phyloP scores from a whole-genome alignment of 2,888 invertebrate genomes.

The Melinaea marsaeus region DNA sequence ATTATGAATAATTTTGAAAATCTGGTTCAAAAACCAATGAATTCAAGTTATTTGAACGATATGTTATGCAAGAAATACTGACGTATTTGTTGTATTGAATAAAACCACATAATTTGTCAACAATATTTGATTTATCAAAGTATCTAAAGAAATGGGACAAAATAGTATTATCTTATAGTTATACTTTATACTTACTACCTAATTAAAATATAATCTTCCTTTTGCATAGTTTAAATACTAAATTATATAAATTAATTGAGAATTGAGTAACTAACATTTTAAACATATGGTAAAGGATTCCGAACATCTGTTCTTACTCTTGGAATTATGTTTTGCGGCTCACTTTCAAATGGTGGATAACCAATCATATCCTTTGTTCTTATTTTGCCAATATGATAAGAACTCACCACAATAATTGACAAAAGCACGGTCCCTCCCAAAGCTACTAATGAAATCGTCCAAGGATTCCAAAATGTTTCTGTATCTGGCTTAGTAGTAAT shows the following conservation, averaged over 20 bases:
- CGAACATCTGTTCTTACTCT: conserved; percentile 21
- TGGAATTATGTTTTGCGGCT: conserved; percentile 35
- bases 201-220: too few species aligned
- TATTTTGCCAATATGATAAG: conserved; percentile 40
- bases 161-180: too few species aligned
- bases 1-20: too few species aligned
- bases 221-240: too few species aligned
- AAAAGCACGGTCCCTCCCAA: conserved; percentile 33
- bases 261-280: neutral
- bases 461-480: conserved; percentile 35
- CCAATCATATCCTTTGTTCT: conserved; percentile 18
- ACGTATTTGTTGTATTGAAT: too few species aligned
- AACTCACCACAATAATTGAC: conserved; percentile 32
- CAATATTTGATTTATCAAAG: too few species aligned
- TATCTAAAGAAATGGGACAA: too few species aligned
- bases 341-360: conserved; percentile 28
- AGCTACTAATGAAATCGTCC: conserved; percentile 38
- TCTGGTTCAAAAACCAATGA: too few species aligned
- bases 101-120: too few species aligned
- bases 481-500: conserved; percentile 45
- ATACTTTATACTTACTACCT: too few species aligned
- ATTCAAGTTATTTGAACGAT: too few species aligned
- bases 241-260: neutral
- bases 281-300: conserved; percentile 9
- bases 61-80: too few species aligned